phyloP scores from a whole-genome alignment of 2,888 invertebrate species.

The Aleiodes testaceus region DNA sequence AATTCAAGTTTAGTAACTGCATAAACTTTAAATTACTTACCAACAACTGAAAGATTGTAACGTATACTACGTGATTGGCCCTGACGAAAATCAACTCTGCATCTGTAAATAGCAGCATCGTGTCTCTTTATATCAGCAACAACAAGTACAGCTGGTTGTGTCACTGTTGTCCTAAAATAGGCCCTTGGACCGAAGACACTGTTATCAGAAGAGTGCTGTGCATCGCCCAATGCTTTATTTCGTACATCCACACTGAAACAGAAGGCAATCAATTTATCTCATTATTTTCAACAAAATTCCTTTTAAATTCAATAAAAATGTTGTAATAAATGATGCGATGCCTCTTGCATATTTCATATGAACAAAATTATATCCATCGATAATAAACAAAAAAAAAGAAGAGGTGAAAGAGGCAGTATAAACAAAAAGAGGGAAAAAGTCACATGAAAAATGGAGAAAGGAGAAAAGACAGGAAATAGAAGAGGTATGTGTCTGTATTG shows the following conservation, averaged over 20 bases:
- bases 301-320: too few species aligned
- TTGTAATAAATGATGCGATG: too few species aligned
- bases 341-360: too few species aligned
- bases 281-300: too few species aligned
- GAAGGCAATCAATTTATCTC: neutral
- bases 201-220: constrained; percentile 88
- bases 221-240: constrained; percentile 85
- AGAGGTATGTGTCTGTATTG: too few species aligned
- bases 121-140: constrained; percentile 89
- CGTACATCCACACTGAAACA: constrained; percentile 88
- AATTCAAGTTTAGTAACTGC: too few species aligned
- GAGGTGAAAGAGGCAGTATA: too few species aligned
- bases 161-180: constrained; percentile 83
- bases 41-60: constrained; percentile 92
- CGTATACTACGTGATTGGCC: constrained; percentile 92
- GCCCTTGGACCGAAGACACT: constrained; percentile 91
- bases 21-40: constrained; percentile 76
- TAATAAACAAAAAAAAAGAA: too few species aligned
- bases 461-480: too few species aligned
- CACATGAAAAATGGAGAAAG: too few species aligned
- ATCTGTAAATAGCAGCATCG: constrained; percentile 92
- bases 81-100: constrained; percentile 91
- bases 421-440: too few species aligned
- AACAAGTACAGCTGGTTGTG: constrained; percentile 86
- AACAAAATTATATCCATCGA: too few species aligned